Evolutionary conservation across 2,797 vertebrate genomes (phyloP).

Genomic region (Crenuchus spilurus): DNA sequence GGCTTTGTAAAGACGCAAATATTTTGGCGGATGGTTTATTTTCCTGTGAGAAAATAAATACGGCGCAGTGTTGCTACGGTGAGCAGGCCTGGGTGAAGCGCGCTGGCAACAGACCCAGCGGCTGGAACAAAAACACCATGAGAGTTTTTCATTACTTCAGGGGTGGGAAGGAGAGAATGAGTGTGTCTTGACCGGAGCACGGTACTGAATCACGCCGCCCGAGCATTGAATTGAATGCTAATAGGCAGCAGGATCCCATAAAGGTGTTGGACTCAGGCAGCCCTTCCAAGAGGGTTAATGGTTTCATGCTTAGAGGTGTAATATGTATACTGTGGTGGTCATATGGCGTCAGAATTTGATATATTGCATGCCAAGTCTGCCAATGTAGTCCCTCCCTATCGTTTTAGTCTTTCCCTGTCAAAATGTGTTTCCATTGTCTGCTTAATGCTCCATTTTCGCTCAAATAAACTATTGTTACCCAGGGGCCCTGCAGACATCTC

Average conservation of each 20-base stretch:
- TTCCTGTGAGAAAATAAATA: slow-evolving; percentile 67
- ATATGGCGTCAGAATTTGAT: slow-evolving; percentile 27
- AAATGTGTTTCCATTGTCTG: slow-evolving; percentile 36
- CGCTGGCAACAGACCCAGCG: slow-evolving; percentile 39
- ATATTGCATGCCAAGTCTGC: slow-evolving; percentile 7
- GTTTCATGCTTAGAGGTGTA: slow-evolving; percentile 41
- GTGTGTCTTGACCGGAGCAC: slow-evolving; percentile 38
- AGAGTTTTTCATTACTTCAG: slow-evolving; percentile 58
- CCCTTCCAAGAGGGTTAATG: slow-evolving; percentile 25
- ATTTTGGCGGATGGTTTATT: slow-evolving; percentile 60
- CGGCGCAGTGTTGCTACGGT: slow-evolving; percentile 57
- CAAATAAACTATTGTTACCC: slow-evolving; percentile 36
- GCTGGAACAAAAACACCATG: slow-evolving; percentile 46
- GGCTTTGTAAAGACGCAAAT: slow-evolving; percentile 57
- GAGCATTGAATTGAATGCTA: slow-evolving; percentile 44
- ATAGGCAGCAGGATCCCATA: slow-evolving; percentile 25
- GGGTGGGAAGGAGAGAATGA: slow-evolving; percentile 46
- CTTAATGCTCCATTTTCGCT: slow-evolving; percentile 23
- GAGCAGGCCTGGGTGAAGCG: slow-evolving; percentile 51
- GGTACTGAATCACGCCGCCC: slow-evolving; percentile 44
- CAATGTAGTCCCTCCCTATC: slow-evolving; percentile 18
- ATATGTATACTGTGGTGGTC: slow-evolving; percentile 17
- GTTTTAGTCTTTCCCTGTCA: slow-evolving; percentile 12
- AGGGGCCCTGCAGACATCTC: slow-evolving; percentile 27
- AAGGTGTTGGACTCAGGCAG: slow-evolving; percentile 26